These are phyloP conservation scores for Cricetomys ansorgei DNA, from an alignment of 2,113 vertebrate species.

Conservation along the genomic window DNA sequence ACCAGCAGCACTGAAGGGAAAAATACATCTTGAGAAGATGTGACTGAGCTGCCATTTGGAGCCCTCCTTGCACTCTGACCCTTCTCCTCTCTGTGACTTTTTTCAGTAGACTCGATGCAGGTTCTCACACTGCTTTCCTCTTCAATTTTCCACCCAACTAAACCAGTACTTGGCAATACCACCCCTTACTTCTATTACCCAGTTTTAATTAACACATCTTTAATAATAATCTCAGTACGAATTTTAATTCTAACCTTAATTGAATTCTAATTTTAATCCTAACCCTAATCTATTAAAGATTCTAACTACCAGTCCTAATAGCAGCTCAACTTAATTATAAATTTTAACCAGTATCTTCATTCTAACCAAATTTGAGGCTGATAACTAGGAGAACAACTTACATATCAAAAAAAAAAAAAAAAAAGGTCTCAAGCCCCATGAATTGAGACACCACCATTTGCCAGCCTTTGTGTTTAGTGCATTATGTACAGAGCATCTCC, in stretches of 20 bases:
- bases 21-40: not conserved
- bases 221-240: constrained; percentile 48
- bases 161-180: constrained; percentile 51
- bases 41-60: not conserved
- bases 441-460: not conserved
- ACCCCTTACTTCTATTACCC: constrained; percentile 49
- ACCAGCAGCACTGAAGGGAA: not conserved
- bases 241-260: constrained; percentile 71
- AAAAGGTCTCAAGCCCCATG: not conserved
- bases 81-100: not conserved
- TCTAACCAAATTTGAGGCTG: constrained; percentile 29
- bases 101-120: not conserved
- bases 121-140: not conserved
- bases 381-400: not conserved
- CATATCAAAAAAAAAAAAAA: not conserved
- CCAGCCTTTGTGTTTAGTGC: not conserved
- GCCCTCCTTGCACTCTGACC: not conserved
- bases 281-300: constrained; percentile 67
- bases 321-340: constrained; percentile 47
- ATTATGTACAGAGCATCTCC: not conserved
- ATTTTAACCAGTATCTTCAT: constrained; percentile 53
- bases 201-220: constrained; percentile 72
- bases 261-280: constrained; percentile 73
- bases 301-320: constrained; percentile 49
- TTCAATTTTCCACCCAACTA: constrained; percentile 70